Percentiles rank a stretch among this genome's conserved stretches.
Conservation (phyloP, 2,113 vertebrate genomes). For the Hydrochoerus hydrochaeris region DNA sequence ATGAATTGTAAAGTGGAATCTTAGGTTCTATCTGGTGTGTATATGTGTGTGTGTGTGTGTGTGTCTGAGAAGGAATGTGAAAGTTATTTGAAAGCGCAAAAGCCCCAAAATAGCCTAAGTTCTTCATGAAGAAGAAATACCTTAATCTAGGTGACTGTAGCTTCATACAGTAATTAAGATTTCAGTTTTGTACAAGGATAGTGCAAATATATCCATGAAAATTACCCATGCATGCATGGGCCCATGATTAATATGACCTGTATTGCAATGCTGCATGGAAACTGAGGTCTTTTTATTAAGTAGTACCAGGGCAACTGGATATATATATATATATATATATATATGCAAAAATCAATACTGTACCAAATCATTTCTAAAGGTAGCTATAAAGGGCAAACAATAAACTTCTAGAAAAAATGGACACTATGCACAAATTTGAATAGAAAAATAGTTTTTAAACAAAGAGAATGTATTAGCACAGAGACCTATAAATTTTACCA, state of each 20-base stretch:
- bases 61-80: background rate
- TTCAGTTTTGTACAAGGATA: background rate
- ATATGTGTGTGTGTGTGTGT: background rate
- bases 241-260: background rate
- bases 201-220: background rate
- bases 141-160: background rate
- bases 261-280: too few relatives aligned
- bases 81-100: background rate
- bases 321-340: background rate
- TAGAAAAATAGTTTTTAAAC: background rate
- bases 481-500: background rate
- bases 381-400: background rate
- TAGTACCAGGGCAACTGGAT: background rate
- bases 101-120: background rate
- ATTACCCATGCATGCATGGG: background rate
- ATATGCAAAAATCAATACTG: background rate
- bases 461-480: background rate
- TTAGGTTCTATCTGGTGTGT: background rate
- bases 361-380: background rate
- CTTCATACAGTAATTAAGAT: background rate
- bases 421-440: background rate
- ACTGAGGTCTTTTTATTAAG: background rate
- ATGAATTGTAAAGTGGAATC: background rate
- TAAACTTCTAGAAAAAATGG: background rate
- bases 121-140: background rate